Evolutionary conservation across 2,888 invertebrate species (phyloP).

Genomic region (Creontiades dilutus): DNA sequence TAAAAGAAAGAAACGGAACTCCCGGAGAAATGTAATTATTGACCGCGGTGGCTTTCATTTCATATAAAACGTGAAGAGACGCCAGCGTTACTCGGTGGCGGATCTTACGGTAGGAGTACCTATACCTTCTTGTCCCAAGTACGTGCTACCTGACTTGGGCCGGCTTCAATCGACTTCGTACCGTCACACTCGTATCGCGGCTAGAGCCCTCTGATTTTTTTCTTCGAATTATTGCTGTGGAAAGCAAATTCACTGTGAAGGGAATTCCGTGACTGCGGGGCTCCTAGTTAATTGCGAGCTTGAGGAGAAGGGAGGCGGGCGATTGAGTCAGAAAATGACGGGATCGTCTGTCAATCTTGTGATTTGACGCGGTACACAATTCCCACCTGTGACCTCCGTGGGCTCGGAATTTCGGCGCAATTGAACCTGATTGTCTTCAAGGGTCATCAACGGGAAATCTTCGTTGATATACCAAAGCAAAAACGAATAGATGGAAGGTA

Average conservation of each 20-base stretch:
- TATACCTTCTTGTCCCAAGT: background rate
- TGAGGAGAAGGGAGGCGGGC: background rate
- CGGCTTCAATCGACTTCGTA: background rate
- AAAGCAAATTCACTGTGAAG: conserved; percentile 25
- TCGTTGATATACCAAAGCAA: too few relatives aligned
- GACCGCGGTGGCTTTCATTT: conserved; percentile 64
- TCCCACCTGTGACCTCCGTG: background rate
- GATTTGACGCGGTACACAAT: conserved; percentile 45
- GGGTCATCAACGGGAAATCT: too few relatives aligned
- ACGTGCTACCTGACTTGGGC: conserved; percentile 58
- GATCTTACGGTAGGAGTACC: background rate
- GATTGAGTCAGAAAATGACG: background rate
- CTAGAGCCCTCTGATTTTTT: conserved; percentile 14
- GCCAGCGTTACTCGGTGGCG: conserved; percentile 6
- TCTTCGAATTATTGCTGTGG: conserved; percentile 36
- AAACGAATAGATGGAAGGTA: too few relatives aligned
- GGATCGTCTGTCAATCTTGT: conserved; percentile 45
- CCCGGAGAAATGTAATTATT: conserved; percentile 57
- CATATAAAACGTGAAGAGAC: conserved; percentile 68
- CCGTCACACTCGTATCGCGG: background rate
- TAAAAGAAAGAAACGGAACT: background rate
- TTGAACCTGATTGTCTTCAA: too few relatives aligned
- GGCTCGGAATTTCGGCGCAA: too few relatives aligned
- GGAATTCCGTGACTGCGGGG: conserved; percentile 37
- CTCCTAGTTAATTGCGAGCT: conserved; percentile 47